Base-by-base conservation (phyloP, 2,113 vertebrate species). In the Athene cunicularia region DNA sequence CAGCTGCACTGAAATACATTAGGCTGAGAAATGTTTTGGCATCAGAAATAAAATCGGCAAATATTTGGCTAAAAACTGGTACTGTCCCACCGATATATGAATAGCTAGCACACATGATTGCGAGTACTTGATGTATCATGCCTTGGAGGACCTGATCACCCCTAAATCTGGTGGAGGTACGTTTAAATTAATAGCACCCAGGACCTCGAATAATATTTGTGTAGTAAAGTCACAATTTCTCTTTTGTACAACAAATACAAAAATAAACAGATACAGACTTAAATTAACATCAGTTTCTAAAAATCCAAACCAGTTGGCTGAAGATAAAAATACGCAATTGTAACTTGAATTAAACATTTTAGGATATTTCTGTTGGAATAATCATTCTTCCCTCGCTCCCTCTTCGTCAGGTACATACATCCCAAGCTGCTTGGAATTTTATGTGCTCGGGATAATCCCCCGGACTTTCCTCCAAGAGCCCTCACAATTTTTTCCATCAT, bases 301-400 rank as follows among this genome's bases (percentile, higher is more conserved):
- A 96, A 93, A 91, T 95, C 97, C 97, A 97, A 97, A 97, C 95
- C 96, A 97, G 95, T 74, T 97, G 96, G 97, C 81, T 97, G 91
- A 90, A 96, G 94, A 95, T 53, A 96, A 96, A 96, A 96, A 94
- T 70, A 90, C 0, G 8, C 71, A 13, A 96, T 88, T 88, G 81
- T 85, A 70, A 80, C 87, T 79, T 53, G 92, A 96, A 66, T 76
- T 35, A 90, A 87, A 77, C 50, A 10, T 23, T 90, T 96, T 86
- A 90, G 92, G 90, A 45, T 75, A 93, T 81, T 96, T 97, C 92
- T 94, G 85, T 86, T 85, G 87, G 95, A 93, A 88, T 73, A 56
- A 53, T 9, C 86, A 76, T 64, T 83, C 92, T 93, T 90, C 63
- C 63, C 87, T 85, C 5, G 1, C 47, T 59, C 77, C 45, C 22